These are phyloP conservation scores for Limenitis camilla DNA, from an alignment of 2,888 invertebrate genomes.

Conservation along the genomic window DNA sequence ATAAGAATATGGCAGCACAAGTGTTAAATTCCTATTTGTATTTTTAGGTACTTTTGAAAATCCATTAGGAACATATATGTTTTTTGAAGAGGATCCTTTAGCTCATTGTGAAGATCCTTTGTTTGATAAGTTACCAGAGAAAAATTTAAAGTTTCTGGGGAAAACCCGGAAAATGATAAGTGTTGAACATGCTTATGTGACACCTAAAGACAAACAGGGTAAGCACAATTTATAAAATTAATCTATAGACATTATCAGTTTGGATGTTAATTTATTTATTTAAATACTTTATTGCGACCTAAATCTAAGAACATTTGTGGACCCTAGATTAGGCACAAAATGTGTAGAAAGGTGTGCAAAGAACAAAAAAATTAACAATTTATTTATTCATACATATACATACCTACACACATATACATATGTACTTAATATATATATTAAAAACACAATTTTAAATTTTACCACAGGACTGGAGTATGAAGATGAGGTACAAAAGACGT, in stretches of 20 bases:
- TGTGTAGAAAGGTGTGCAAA: too few species aligned
- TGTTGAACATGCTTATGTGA: constrained; percentile 80
- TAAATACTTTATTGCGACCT: background rate
- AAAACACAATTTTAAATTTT: constrained; percentile 4
- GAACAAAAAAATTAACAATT: too few species aligned
- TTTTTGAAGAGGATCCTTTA: constrained; percentile 78
- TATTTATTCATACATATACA: background rate
- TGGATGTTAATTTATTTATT: background rate
- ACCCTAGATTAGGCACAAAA: too few species aligned
- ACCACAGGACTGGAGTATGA: constrained; percentile 35
- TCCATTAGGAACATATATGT: constrained; percentile 81
- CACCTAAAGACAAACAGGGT: constrained; percentile 48
- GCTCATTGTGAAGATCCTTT: constrained; percentile 61
- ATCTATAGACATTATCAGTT: background rate
- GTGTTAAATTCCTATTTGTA: too few species aligned
- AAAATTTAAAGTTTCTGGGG: constrained; percentile 72
- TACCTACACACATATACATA: too few species aligned
- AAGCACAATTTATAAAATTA: constrained; percentile 13
- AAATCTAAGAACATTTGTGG: too few species aligned
- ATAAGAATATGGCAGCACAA: too few species aligned
- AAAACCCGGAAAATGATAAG: constrained; percentile 80
- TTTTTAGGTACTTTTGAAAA: constrained; percentile 78
- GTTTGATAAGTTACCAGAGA: constrained; percentile 73
- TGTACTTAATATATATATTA: too few species aligned
- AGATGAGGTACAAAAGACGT: constrained; percentile 27